Evolutionary conservation across 2,113 vertebrate species (phyloP).

Genomic region (Dasypus novemcinctus): DNA sequence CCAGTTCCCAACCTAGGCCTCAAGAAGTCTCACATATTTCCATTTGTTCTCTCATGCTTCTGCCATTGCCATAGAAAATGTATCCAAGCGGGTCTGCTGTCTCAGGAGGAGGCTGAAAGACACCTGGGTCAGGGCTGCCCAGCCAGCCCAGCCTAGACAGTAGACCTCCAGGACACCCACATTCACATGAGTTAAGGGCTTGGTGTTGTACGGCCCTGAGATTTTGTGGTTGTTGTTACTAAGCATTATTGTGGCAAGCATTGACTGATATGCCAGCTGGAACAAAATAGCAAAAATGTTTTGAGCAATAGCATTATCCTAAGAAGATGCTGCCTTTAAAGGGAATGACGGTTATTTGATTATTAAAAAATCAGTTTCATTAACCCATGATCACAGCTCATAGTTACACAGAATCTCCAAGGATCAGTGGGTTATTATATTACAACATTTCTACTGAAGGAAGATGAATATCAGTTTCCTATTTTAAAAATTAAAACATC

Average conservation of each 20-base stretch:
- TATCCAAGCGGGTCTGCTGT: background rate
- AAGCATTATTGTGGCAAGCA: background rate
- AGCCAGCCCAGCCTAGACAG: background rate
- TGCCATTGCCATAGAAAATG: background rate
- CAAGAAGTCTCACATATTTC: background rate
- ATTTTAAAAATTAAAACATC: slow-evolving; percentile 21
- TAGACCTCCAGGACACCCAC: background rate
- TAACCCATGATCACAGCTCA: background rate
- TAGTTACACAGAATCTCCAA: background rate
- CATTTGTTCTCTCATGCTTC: background rate
- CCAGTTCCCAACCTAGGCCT: background rate
- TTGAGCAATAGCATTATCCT: background rate
- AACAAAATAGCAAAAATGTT: background rate
- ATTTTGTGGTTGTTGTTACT: background rate
- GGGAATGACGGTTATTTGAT: background rate
- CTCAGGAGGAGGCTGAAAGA: background rate
- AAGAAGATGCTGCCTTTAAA: slow-evolving; percentile 33
- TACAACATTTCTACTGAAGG: background rate
- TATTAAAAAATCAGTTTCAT: background rate
- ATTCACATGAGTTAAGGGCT: background rate
- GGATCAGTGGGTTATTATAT: background rate
- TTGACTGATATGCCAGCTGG: background rate
- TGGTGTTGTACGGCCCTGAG: background rate
- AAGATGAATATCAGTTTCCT: background rate
- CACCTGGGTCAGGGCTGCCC: background rate